A percentile compares a stretch with the other conserved stretches of the same genome.
Evolutionary conservation across 1,140 invertebrate species (phyloP).

Genomic region (Drosophila simulans): DNA sequence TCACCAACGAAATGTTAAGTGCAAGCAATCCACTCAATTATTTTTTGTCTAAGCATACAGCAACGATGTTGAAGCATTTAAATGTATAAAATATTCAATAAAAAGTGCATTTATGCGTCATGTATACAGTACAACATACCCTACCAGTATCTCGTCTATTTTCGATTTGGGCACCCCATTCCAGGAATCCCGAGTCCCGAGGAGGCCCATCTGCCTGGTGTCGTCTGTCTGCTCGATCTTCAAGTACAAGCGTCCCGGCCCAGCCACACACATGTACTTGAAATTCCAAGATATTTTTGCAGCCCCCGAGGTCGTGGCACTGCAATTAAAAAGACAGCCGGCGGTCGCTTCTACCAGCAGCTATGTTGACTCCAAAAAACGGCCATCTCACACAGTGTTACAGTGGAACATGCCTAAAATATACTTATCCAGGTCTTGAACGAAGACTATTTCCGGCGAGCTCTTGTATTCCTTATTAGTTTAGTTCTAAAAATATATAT

Average conservation of each 20-base stretch:
- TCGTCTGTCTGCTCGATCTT: constrained; percentile 36
- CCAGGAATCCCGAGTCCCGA: constrained; percentile 53
- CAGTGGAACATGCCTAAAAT: neutral
- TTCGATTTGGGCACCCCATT: constrained; percentile 43
- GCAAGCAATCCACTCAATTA: constrained; percentile 47
- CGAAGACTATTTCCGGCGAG: neutral
- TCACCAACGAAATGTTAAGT: constrained; percentile 45
- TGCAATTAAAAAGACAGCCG: constrained; percentile 80
- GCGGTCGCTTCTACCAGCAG: constrained; percentile 41
- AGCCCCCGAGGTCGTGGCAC: constrained; percentile 73
- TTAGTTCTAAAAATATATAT: too few relatives aligned
- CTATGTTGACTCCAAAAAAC: constrained; percentile 64
- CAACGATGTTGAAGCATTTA: constrained; percentile 52
- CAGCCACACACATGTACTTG: constrained; percentile 67
- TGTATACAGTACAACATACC: constrained; percentile 27
- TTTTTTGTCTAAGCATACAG: constrained; percentile 42
- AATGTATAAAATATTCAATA: constrained; percentile 59
- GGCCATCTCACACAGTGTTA: constrained; percentile 26
- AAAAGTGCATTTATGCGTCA: constrained; percentile 56
- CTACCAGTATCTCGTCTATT: constrained; percentile 29
- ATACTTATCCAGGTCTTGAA: neutral
- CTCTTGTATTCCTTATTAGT: neutral
- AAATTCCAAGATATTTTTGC: constrained; percentile 81
- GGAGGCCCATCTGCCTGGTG: constrained; percentile 52
- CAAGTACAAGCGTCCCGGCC: constrained; percentile 46